A percentile compares a stretch with the other conserved stretches of the same genome.
These are phyloP conservation scores for Syngnathus typhle DNA, from an alignment of 2,113 vertebrate species.

Conservation along the genomic window DNA sequence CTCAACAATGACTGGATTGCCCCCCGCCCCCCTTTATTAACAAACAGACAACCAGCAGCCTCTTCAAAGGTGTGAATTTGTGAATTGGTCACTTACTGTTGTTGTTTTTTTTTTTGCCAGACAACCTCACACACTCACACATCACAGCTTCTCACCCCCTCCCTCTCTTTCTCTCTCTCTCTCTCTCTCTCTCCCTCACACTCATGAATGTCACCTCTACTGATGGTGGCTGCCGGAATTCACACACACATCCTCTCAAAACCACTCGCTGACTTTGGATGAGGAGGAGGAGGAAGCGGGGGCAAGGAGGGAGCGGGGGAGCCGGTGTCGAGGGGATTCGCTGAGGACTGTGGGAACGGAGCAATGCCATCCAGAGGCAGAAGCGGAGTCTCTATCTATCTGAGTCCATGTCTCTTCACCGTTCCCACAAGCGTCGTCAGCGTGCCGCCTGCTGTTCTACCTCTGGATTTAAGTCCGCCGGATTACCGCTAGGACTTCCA, in stretches of 20 bases:
- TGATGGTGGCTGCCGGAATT: conserved; percentile 73
- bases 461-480: conserved; percentile 64
- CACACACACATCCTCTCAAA: conserved; percentile 59
- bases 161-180: conserved; percentile 15
- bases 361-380: conserved; percentile 68
- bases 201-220: conserved; percentile 79
- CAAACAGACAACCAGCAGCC: conserved; percentile 8
- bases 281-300: conserved; percentile 25
- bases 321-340: conserved; percentile 29
- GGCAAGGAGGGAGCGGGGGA: conserved; percentile 20
- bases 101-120: conserved; percentile 26
- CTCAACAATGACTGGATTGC: conserved; percentile 11
- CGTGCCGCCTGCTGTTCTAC: conserved; percentile 56
- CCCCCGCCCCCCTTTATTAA: neutral
- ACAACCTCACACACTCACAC: conserved; percentile 48
- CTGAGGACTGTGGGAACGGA: conserved; percentile 66
- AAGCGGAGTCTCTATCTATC: conserved; percentile 64
- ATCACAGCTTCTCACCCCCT: conserved; percentile 34
- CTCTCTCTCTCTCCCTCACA: conserved; percentile 33
- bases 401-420: conserved; percentile 64
- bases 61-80: conserved; percentile 21
- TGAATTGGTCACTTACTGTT: conserved; percentile 36
- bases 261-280: conserved; percentile 66
- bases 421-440: conserved; percentile 48
- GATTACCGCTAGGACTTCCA: conserved; percentile 59